These are phyloP conservation scores for Engraulis encrasicolus DNA, from an alignment of 2,113 vertebrate genomes.

Conservation along the genomic window DNA sequence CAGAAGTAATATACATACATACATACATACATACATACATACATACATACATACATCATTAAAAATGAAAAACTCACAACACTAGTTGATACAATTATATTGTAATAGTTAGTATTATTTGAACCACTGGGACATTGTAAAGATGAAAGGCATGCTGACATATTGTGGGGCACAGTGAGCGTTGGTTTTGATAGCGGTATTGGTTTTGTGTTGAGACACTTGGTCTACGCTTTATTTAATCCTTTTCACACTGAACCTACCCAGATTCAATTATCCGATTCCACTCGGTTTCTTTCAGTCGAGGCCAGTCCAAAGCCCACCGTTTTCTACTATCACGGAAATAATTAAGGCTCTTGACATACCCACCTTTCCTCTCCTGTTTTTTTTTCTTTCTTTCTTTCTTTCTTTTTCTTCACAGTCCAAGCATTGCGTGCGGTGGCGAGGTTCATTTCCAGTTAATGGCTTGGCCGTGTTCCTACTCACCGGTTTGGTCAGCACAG, in stretches of 20 bases:
- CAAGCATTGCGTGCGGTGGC: neutral
- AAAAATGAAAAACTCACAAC: too few species aligned
- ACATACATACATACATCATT: too few species aligned
- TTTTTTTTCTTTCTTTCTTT: neutral
- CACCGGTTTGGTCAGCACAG: neutral
- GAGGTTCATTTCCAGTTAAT: constrained; percentile 3
- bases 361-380: neutral
- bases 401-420: neutral
- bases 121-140: too few species aligned
- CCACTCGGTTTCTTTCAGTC: neutral
- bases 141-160: neutral
- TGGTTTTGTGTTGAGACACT: neutral
- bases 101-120: too few species aligned
- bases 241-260: neutral
- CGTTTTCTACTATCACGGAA: constrained; percentile 9
- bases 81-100: too few species aligned
- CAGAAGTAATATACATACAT: too few species aligned
- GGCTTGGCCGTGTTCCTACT: neutral
- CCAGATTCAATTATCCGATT: constrained; percentile 9
- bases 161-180: neutral
- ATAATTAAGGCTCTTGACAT: constrained; percentile 4
- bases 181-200: neutral
- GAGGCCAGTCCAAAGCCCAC: neutral
- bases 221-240: neutral
- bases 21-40: too few species aligned